Base-by-base conservation (phyloP, 2,797 vertebrate genomes). In the Sebastes trivittatus region DNA sequence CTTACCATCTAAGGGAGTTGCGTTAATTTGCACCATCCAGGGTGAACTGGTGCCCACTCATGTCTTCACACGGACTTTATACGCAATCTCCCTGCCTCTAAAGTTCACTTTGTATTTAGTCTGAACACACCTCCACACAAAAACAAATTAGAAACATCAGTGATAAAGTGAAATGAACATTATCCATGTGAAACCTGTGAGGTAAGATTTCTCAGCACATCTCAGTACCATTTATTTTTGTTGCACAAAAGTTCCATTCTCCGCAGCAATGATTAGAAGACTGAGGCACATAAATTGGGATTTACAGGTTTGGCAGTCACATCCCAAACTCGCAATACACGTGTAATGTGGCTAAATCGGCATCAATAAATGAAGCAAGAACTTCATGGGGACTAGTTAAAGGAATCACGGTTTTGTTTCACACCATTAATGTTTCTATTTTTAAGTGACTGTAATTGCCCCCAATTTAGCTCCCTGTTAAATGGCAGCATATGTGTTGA, bases 271-370 rank as follows among this genome's bases (percentile, higher is more conserved):
- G 77, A 84, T 79, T 84, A 75, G 62, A 80, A 81, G 70, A 72
- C 60, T 60, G 77, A 82, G 77, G 72, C 72, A 85, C 72, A 90
- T 87, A 90, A 88, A 93, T 72, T 65, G 61, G 64, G 80, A 84
- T 89, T 91, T 87, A 91, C 78, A 80, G 72, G 66, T 72, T 75
- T 92, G 91, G 90, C 87, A 91, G 56, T 65, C 29, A 63, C 34
- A 42, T 85, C 63, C 63, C 46, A 59, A 67, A 85, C 68, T 84
- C 36, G 11, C 80, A 83, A 13, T 52, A 70, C 80, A 78, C 11
- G 29, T 75, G 75, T 83, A 78, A 78, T 78, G 85, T 80, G 83
- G 77, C 80, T 80, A 77, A 92, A 88, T 61, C 77, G 54, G 71
- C 78, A 80, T 83, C 83, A 76, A 72, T 89, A 88, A 90, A 90